Percentiles rank a stretch among this genome's conserved stretches.
phyloP scores from a whole-genome alignment of 2,888 invertebrate genomes.

The Nymphalis polychloros region DNA sequence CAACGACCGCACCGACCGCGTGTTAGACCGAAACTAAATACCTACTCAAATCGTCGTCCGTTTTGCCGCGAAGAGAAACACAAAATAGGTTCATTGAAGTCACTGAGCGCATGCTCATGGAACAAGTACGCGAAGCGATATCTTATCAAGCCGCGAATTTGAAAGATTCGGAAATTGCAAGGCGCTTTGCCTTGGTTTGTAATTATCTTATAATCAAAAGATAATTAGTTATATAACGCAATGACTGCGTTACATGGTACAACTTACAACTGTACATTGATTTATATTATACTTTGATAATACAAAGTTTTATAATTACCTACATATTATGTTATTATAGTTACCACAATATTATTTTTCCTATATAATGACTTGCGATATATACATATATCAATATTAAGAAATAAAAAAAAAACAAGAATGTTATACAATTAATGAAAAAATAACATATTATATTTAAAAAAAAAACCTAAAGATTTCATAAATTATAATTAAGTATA shows the following conservation, averaged over 20 bases:
- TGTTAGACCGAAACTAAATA: slow-evolving; percentile 66
- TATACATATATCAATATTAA: too few relatives aligned
- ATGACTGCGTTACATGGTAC: slow-evolving; percentile 10
- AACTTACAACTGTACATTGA: not conserved
- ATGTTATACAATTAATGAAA: too few relatives aligned
- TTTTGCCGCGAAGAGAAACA: slow-evolving; percentile 54
- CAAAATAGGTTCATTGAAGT: slow-evolving; percentile 66
- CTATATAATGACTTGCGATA: not conserved
- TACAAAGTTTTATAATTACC: not conserved
- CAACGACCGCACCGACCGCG: slow-evolving; percentile 62
- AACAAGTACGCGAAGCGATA: slow-evolving; percentile 37
- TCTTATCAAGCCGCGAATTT: slow-evolving; percentile 52
- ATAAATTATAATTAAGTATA: too few relatives aligned
- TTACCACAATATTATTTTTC: not conserved
- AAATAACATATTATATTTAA: not conserved
- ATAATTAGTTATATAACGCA: slow-evolving; percentile 35
- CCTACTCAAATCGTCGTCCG: slow-evolving; percentile 39
- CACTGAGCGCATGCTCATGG: slow-evolving; percentile 58
- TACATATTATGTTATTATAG: not conserved
- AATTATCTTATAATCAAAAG: slow-evolving; percentile 41
- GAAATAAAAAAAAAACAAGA: too few relatives aligned
- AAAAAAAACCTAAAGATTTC: not conserved
- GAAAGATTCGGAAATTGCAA: slow-evolving; percentile 36
- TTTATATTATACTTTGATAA: not conserved
- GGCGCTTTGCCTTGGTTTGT: slow-evolving; percentile 38